Conservation (phyloP, 1,140 invertebrate species). For the Ostrea denselamellosa region DNA sequence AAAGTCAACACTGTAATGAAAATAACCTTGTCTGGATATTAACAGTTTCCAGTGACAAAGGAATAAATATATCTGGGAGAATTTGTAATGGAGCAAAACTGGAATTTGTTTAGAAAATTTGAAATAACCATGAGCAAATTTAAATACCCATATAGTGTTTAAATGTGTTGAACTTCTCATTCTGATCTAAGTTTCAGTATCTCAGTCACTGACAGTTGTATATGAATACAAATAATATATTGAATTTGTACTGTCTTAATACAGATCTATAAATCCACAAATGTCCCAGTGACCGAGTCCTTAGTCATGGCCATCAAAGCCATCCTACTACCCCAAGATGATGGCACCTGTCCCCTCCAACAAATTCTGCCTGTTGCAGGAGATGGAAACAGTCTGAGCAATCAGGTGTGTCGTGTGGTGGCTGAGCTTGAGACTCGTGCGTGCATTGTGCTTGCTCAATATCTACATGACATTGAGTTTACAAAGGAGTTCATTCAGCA, state of each 20-base stretch:
- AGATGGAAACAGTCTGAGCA: conserved; percentile 73
- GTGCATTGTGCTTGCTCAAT: conserved; percentile 74
- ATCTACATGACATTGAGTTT: conserved; percentile 75
- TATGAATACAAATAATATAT: too few relatives aligned
- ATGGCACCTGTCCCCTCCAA: conserved; percentile 65
- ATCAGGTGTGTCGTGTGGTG: conserved; percentile 75
- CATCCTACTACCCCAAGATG: conserved; percentile 70
- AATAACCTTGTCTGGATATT: too few relatives aligned
- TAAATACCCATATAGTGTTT: too few relatives aligned
- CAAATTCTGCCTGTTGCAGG: conserved; percentile 68
- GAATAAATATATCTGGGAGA: too few relatives aligned
- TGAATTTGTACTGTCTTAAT: neutral
- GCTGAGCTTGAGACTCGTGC: conserved; percentile 78
- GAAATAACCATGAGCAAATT: too few relatives aligned
- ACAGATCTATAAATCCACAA: conserved; percentile 69
- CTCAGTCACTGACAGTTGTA: too few relatives aligned
- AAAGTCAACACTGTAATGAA: too few relatives aligned
- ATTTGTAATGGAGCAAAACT: too few relatives aligned
- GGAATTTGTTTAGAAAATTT: too few relatives aligned
- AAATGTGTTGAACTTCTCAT: too few relatives aligned
- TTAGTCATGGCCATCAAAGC: conserved; percentile 73
- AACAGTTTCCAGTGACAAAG: too few relatives aligned
- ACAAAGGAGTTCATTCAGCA: conserved; percentile 75
- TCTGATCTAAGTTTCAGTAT: too few relatives aligned
- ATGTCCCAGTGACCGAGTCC: conserved; percentile 72